A percentile compares a stretch with the other conserved stretches of the same genome.
phyloP scores from a whole-genome alignment of 2,797 vertebrate genomes.

The Allobates femoralis region DNA sequence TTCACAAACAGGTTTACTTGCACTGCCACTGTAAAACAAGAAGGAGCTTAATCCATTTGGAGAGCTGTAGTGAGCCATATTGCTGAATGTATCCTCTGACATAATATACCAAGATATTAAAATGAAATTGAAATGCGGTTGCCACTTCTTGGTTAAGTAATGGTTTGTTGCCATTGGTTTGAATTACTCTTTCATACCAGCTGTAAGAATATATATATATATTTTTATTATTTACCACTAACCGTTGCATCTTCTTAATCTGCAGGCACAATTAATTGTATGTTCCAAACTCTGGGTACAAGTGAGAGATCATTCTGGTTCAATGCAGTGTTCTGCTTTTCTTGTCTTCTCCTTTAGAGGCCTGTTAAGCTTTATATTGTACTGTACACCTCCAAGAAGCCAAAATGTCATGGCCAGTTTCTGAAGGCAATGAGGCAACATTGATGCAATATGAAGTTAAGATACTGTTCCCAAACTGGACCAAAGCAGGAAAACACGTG shows the following conservation, averaged over 20 bases:
- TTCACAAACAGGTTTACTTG: slow-evolving; percentile 70
- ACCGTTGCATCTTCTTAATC: neutral
- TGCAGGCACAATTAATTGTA: slow-evolving; percentile 24
- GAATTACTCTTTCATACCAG: slow-evolving; percentile 14
- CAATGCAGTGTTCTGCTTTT: slow-evolving; percentile 12
- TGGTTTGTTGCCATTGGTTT: slow-evolving; percentile 48
- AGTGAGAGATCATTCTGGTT: slow-evolving; percentile 3
- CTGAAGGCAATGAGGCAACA: neutral
- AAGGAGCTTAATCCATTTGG: slow-evolving; percentile 60
- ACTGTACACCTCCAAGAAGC: slow-evolving; percentile 39
- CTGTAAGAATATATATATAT: neutral
- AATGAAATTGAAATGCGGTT: slow-evolving; percentile 48
- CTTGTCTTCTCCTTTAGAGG: slow-evolving; percentile 12
- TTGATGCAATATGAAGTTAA: neutral
- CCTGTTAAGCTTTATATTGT: slow-evolving; percentile 35
- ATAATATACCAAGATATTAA: slow-evolving; percentile 56
- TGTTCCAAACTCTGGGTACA: slow-evolving; percentile 28
- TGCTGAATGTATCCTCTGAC: slow-evolving; percentile 61
- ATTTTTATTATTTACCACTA: slow-evolving; percentile 11
- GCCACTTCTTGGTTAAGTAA: slow-evolving; percentile 52
- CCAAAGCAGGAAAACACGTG: slow-evolving; percentile 50
- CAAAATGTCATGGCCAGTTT: slow-evolving; percentile 10
- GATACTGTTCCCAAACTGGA: slow-evolving; percentile 34
- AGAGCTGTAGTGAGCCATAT: slow-evolving; percentile 64
- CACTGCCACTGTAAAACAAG: slow-evolving; percentile 62